Conservation (phyloP, 2,113 vertebrate genomes). For the Apistogramma diplotaenia region DNA sequence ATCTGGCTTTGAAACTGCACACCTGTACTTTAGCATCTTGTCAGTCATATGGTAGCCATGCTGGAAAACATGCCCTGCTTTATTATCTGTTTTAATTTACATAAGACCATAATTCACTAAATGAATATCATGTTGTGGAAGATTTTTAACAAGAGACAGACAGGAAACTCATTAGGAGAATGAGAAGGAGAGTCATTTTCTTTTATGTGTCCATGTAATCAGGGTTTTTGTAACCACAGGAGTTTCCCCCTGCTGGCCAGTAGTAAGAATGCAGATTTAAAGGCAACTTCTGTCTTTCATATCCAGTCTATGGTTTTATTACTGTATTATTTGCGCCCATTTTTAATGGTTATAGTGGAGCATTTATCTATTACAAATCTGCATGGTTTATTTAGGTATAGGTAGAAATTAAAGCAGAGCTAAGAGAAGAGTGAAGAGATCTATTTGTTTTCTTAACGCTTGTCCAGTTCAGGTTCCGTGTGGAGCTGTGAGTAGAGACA, state of each 20-base stretch:
- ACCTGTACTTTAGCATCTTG: not conserved
- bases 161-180: not conserved
- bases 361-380: not conserved
- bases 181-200: not conserved
- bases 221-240: not conserved
- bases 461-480: not conserved
- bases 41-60: not conserved
- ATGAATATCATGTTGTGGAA: not conserved
- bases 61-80: not conserved
- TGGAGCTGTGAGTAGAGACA: no score
- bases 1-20: not conserved
- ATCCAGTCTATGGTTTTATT: not conserved
- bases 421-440: not conserved
- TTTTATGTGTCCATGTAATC: not conserved
- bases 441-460: not conserved
- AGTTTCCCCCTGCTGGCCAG: not conserved
- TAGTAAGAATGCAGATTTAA: not conserved
- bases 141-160: not conserved
- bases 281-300: not conserved
- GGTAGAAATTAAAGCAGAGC: not conserved
- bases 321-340: not conserved
- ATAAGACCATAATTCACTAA: not conserved
- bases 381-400: not conserved
- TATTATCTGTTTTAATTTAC: not conserved
- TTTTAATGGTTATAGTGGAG: not conserved